phyloP scores from a whole-genome alignment of 2,888 invertebrate genomes.

The Vanessa cardui region DNA sequence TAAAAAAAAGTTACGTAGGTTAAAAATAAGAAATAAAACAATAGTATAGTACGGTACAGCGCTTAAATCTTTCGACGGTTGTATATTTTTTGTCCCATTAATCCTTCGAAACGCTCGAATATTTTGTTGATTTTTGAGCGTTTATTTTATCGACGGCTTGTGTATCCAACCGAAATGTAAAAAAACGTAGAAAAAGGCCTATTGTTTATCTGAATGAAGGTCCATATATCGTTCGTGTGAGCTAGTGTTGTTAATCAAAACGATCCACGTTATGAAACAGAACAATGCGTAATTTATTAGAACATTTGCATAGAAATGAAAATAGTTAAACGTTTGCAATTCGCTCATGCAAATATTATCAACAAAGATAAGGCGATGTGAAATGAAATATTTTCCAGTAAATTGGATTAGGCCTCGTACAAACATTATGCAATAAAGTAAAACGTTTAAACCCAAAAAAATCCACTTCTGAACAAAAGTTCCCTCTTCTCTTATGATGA shows the following conservation, averaged over 20 bases:
- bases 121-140: slow-evolving; percentile 11
- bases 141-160: slow-evolving; percentile 18
- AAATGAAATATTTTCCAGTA: neutral
- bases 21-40: neutral
- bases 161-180: slow-evolving; percentile 8
- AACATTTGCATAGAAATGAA: slow-evolving; percentile 22
- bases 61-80: neutral
- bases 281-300: slow-evolving; percentile 20
- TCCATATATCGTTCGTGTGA: neutral
- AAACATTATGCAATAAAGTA: no score
- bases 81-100: slow-evolving; percentile 12
- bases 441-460: neutral
- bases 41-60: neutral
- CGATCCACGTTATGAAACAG: slow-evolving; percentile 17
- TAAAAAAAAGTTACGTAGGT: neutral
- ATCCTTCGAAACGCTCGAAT: slow-evolving; percentile 7
- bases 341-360: slow-evolving; percentile 6
- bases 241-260: slow-evolving; percentile 14
- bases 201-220: slow-evolving; percentile 16
- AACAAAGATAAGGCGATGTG: neutral
- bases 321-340: slow-evolving; percentile 7
- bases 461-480: no score
- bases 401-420: neutral
- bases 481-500: no score
- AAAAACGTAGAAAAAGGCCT: neutral